phyloP scores from a whole-genome alignment of 1,140 invertebrate genomes.

The Eciton burchellii region DNA sequence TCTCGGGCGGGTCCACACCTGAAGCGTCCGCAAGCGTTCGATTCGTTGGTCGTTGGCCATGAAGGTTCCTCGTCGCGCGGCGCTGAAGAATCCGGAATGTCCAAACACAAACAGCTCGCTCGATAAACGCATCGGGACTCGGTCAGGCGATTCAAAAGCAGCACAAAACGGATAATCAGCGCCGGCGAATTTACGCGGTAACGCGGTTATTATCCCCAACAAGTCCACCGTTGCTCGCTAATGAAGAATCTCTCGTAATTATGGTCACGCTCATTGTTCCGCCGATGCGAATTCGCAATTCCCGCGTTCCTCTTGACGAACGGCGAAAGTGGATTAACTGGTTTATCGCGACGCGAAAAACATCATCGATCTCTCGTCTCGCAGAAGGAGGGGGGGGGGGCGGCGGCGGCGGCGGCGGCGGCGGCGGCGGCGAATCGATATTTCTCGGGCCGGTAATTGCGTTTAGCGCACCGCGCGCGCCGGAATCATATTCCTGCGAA shows the following conservation, averaged over 20 bases:
- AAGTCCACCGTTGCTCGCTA: constrained; percentile 11
- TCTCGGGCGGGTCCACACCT: too few species aligned
- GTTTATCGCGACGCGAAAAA: background rate
- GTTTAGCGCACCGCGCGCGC: background rate
- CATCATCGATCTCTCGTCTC: constrained; percentile 24
- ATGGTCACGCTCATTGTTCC: constrained; percentile 8
- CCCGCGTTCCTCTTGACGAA: background rate
- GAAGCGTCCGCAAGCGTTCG: too few species aligned
- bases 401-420: too few species aligned
- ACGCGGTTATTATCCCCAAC: constrained; percentile 1
- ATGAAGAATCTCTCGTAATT: constrained; percentile 35
- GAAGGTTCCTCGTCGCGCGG: too few species aligned
- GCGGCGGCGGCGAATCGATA: constrained; percentile 33
- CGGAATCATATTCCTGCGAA: constrained; percentile 17
- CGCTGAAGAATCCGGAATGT: background rate
- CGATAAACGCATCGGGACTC: constrained; percentile 25
- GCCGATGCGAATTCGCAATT: constrained; percentile 19
- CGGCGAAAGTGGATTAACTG: constrained; percentile 18
- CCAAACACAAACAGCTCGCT: background rate
- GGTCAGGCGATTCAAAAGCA: background rate
- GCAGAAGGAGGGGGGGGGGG: background rate
- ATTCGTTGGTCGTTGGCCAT: too few species aligned
- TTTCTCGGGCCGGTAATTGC: background rate
- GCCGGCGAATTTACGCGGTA: background rate
- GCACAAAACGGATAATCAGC: constrained; percentile 33